Evolutionary conservation across 2,113 vertebrate species (phyloP).

Genomic region (Sterrhoptilus dennistouni): DNA sequence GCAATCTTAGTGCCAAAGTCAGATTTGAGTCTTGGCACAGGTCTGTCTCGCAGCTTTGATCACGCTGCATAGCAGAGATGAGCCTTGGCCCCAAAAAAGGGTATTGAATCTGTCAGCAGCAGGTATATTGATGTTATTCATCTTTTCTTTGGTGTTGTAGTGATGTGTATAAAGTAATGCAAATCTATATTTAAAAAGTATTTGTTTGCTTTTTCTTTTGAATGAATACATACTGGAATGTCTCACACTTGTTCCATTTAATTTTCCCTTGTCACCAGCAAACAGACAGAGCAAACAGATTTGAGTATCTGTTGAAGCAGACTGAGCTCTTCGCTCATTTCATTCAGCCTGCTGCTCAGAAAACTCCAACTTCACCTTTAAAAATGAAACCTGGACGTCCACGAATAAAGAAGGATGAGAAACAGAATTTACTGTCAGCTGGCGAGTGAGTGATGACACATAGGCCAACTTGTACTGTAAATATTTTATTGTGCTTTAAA

Average conservation of each 20-base stretch:
- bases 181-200: background rate
- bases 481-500: background rate
- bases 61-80: background rate
- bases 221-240: background rate
- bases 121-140: background rate
- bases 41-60: background rate
- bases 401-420: constrained; percentile 97
- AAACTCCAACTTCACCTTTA: constrained; percentile 95
- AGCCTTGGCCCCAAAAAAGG: background rate
- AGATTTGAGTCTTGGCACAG: background rate
- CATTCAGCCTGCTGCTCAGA: constrained; percentile 98
- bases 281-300: constrained; percentile 97
- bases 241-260: background rate
- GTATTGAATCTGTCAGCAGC: background rate
- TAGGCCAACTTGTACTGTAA: background rate
- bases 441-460: constrained; percentile 88
- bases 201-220: background rate
- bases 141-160: background rate
- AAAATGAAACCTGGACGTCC: constrained; percentile 99
- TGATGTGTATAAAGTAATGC: background rate
- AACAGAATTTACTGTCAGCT: constrained; percentile 92
- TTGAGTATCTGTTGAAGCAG: constrained; percentile 98
- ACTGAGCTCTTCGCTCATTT: constrained; percentile 98
- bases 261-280: constrained; percentile 75
- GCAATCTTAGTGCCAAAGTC: background rate